Evolutionary conservation across 2,113 vertebrate species (phyloP).

Genomic region (Eupsittula cactorum): DNA sequence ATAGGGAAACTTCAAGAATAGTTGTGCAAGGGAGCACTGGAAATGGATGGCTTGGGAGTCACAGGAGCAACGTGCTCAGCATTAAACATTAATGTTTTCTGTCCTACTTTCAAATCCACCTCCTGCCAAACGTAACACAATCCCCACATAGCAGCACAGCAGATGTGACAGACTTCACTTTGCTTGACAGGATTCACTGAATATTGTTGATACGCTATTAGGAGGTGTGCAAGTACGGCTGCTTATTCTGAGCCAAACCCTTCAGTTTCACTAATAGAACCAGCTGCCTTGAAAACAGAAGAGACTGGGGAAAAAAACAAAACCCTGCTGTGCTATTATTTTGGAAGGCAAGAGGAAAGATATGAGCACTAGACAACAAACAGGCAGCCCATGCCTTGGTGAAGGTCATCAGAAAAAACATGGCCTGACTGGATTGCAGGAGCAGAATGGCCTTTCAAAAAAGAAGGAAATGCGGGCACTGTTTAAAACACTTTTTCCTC

Average conservation of each 20-base stretch:
- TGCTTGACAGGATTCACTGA: background rate
- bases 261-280: background rate
- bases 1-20: too few relatives aligned
- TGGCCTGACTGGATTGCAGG: background rate
- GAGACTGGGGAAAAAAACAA: background rate
- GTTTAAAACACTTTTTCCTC: background rate
- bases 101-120: background rate
- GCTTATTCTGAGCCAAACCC: background rate
- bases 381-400: background rate
- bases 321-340: background rate
- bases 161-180: background rate
- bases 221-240: background rate
- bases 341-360: background rate
- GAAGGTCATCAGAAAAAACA: background rate
- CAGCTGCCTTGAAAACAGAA: background rate
- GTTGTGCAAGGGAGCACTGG: too few relatives aligned
- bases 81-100: background rate
- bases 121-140: background rate
- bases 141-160: background rate
- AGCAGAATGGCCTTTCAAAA: background rate
- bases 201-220: background rate
- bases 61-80: background rate
- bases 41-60: background rate
- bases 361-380: background rate
- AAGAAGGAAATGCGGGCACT: background rate